A percentile compares a stretch with the other conserved stretches of the same genome.
Evolutionary conservation across 2,797 vertebrate genomes (phyloP).

Genomic region (Arremon aurantiirostris): DNA sequence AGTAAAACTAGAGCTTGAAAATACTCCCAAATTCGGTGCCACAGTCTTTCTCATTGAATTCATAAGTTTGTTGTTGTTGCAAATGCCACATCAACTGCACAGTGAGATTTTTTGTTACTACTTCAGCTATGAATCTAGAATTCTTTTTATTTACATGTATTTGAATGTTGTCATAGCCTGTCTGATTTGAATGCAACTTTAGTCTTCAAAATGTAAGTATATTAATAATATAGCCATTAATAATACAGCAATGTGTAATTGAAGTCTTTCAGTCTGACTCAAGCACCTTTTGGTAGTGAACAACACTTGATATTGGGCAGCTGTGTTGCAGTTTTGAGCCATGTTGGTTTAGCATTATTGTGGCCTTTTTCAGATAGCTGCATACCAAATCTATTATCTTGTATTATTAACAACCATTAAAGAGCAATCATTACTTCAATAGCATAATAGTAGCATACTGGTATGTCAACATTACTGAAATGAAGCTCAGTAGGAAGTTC

Average conservation of each 20-base stretch:
- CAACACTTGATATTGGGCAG: neutral
- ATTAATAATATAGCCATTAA: neutral
- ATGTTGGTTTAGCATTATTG: neutral
- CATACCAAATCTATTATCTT: slow-evolving; percentile 14
- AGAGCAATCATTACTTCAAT: neutral
- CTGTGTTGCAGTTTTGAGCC: neutral
- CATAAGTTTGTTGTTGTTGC: neutral
- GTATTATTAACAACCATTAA: neutral
- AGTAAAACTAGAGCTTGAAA: slow-evolving; percentile 1
- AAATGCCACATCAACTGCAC: neutral
- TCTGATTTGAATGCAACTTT: neutral
- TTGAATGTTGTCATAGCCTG: neutral
- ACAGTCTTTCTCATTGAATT: neutral
- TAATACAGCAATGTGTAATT: neutral
- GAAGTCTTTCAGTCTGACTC: neutral
- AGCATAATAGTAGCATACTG: neutral
- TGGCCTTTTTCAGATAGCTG: slow-evolving; percentile 9
- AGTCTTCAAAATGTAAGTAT: neutral
- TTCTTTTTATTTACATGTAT: neutral
- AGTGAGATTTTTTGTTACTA: neutral
- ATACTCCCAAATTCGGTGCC: neutral
- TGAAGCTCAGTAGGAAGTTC: neutral
- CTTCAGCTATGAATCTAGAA: neutral
- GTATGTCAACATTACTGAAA: neutral
- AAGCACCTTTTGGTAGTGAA: neutral